Percentiles rank a stretch among this genome's conserved stretches.
These are phyloP conservation scores for Poecile montanus DNA, from an alignment of 2,797 vertebrate genomes.

Conservation along the genomic window DNA sequence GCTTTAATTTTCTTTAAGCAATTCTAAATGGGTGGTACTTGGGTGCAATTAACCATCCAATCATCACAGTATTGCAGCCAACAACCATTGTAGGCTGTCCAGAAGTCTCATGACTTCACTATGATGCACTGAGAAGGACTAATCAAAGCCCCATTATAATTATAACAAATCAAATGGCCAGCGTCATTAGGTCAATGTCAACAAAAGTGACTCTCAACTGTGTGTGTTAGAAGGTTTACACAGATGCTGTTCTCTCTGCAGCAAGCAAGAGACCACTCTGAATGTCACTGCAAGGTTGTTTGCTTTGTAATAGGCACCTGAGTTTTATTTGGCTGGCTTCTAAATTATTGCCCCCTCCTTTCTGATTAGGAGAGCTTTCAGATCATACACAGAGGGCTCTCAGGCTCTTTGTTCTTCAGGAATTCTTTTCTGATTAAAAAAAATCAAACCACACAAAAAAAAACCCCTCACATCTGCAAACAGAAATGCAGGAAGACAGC, in stretches of 20 bases:
- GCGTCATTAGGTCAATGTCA: not conserved
- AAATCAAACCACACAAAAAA: not conserved
- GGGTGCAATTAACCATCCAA: not conserved
- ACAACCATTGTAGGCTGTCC: not conserved
- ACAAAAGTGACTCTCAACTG: not conserved
- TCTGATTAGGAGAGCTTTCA: not conserved
- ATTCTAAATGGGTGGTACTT: not conserved
- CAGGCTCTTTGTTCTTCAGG: not conserved
- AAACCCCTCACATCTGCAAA: not conserved
- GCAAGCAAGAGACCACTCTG: not conserved
- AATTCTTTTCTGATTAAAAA: not conserved
- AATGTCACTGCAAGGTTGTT: constrained; percentile 6
- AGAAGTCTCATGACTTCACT: not conserved
- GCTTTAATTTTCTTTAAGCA: not conserved
- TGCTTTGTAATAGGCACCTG: not conserved
- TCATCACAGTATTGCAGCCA: not conserved
- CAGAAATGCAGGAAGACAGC: constrained; percentile 28
- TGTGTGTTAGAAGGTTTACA: not conserved
- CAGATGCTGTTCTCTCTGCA: not conserved
- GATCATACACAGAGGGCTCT: not conserved
- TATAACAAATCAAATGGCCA: not conserved
- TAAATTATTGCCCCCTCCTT: not conserved
- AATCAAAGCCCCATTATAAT: not conserved
- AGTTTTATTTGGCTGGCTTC: constrained; percentile 30
- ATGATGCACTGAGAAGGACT: not conserved